Base-by-base conservation (phyloP, 2,888 invertebrate genomes). In the Eristalinus sepulchralis region DNA sequence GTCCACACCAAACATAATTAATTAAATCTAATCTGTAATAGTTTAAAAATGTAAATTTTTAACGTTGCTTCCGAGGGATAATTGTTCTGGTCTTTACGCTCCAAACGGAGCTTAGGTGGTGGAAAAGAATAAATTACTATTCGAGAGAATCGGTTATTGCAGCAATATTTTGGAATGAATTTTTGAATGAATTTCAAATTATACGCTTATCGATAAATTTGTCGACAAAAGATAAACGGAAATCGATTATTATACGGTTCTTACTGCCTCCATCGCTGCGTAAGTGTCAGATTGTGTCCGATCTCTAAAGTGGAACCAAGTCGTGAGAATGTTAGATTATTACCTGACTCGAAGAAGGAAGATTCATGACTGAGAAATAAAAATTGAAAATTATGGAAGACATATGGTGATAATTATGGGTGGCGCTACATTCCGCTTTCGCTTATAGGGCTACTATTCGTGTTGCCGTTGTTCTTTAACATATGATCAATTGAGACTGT, bases 21-120 rank as follows among this genome's bases (percentile, higher is more conserved):
- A 64, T 64, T 64, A 64, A 33, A 36, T 24, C 22, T 64, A 39
- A 39, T 39, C 63, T 39, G 22, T 24, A n/a, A 64, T 13, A 36
- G 20, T 64, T 39, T 64, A 13, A 64, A 64, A 39, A 64, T 64
- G 63, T 39, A 64, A 64, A 64, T 64, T 64, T 39, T 33, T 24
- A 8, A 9, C 22, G 10, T 39, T 36, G 34, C 36, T 34, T 13
- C 22, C 22, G 24, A 64, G 39, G 17, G 47, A 47, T 47, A 64
- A 36, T 64, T 64, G 63, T 64, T 64, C 24, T 8, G 13, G 17
- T 17, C 24, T 64, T 39, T 64, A 64, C 39, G 63, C 36, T 64
- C 36, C 20, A 17, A 47, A 17, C n/a, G 17, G 17, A n/a, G 17
- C 47, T 17, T 17, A n/a, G 47, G 17, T 17, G 8, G 47, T 17